phyloP scores from a whole-genome alignment of 2,888 invertebrate genomes.

The Resseliella maxima region DNA sequence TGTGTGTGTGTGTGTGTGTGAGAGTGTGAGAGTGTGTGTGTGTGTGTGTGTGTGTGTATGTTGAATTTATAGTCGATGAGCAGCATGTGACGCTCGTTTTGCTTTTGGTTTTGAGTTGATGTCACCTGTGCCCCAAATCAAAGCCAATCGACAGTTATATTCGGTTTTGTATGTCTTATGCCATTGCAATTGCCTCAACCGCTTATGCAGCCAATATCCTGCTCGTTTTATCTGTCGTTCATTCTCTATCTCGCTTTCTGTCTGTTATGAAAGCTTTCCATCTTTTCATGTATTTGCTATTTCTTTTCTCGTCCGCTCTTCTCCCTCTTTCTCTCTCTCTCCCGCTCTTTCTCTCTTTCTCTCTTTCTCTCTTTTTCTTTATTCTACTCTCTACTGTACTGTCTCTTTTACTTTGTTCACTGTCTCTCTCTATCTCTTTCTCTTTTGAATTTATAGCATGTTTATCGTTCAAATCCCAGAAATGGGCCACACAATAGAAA shows the following conservation, averaged over 20 bases:
- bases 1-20: no score
- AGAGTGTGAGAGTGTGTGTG: no score
- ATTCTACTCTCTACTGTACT: no score
- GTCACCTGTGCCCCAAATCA: constrained; percentile 43
- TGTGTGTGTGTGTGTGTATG: background rate
- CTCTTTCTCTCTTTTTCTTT: no score
- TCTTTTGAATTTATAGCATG: background rate
- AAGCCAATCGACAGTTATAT: background rate
- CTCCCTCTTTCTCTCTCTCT: no score
- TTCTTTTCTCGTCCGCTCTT: no score
- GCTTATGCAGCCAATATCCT: background rate
- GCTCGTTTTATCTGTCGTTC: background rate
- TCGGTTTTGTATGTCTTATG: background rate
- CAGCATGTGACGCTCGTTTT: background rate
- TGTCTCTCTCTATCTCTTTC: no score
- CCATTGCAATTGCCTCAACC: background rate
- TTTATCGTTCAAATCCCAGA: background rate
- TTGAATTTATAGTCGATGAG: background rate
- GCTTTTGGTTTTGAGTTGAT: background rate
- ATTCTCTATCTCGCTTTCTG: no score
- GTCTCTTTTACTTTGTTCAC: no score
- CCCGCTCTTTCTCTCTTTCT: no score
- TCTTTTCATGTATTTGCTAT: no score
- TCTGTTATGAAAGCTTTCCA: no score
- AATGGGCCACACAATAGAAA: constrained; percentile 16